A percentile compares a stretch with the other conserved stretches of the same genome.
phyloP scores from a whole-genome alignment of 2,888 invertebrate species.

The Bombylius major region DNA sequence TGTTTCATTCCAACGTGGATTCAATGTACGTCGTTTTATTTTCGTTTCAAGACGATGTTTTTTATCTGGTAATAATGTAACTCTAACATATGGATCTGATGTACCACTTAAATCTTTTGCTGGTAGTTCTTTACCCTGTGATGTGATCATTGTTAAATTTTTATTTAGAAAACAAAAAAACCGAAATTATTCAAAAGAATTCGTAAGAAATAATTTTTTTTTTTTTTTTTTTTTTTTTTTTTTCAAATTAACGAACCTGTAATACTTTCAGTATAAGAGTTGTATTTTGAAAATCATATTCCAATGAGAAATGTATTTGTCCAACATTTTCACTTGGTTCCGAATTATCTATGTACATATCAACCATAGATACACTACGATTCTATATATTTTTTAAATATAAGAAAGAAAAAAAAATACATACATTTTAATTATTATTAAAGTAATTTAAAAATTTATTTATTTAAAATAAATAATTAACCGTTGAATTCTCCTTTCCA shows the following conservation, averaged over 20 bases:
- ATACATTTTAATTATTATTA: background rate
- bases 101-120: conserved; percentile 87
- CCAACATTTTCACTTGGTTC: conserved; percentile 90
- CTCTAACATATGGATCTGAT: conserved; percentile 83
- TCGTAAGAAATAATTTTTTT: background rate
- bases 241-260: conserved; percentile 44
- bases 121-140: conserved; percentile 81
- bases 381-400: conserved; percentile 56
- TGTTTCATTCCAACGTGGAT: conserved; percentile 89
- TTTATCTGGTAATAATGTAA: conserved; percentile 80
- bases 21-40: conserved; percentile 79
- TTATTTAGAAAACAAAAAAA: background rate
- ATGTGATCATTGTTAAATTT: conserved; percentile 25
- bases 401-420: background rate
- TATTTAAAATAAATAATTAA: background rate
- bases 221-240: too few relatives aligned
- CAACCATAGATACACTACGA: conserved; percentile 80
- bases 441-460: background rate
- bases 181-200: background rate
- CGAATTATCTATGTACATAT: conserved; percentile 89
- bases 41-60: conserved; percentile 86
- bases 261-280: conserved; percentile 81
- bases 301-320: conserved; percentile 85
- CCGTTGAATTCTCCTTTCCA: conserved; percentile 20
- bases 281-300: conserved; percentile 88